Conservation (phyloP, 2,113 vertebrate genomes). For the Amphiprion percula region DNA sequence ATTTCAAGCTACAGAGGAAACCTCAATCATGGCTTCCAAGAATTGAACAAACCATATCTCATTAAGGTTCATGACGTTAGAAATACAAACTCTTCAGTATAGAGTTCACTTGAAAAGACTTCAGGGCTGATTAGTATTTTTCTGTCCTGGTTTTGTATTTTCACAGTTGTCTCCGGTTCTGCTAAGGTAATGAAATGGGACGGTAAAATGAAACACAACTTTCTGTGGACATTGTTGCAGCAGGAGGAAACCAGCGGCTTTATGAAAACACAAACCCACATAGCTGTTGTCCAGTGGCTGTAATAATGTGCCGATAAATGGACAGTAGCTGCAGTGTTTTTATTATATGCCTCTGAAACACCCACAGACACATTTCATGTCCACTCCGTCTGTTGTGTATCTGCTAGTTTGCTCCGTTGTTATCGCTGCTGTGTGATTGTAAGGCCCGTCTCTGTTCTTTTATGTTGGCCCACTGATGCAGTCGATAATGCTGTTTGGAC, state of each 20-base stretch:
- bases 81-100: too few species aligned
- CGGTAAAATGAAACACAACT: too few species aligned
- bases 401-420: conserved; percentile 25
- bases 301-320: conserved; percentile 63
- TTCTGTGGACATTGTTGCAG: neutral
- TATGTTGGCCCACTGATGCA: conserved; percentile 49
- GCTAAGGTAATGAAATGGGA: neutral
- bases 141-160: too few species aligned
- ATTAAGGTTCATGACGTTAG: too few species aligned
- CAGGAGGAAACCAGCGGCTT: conserved; percentile 2
- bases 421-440: conserved; percentile 11
- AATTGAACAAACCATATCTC: too few species aligned
- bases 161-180: too few species aligned
- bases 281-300: conserved; percentile 68
- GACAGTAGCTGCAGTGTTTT: conserved; percentile 65
- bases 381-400: neutral
- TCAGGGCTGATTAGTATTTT: too few species aligned
- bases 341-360: conserved; percentile 40
- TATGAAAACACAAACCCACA: conserved; percentile 39
- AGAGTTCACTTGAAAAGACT: too few species aligned
- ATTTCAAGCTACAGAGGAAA: too few species aligned
- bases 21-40: too few species aligned
- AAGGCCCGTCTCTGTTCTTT: conserved; percentile 27
- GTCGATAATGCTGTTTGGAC: conserved; percentile 52
- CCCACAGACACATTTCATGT: conserved; percentile 43